Evolutionary conservation across 2,113 vertebrate genomes (phyloP).

Genomic region (Leiothrix lutea): DNA sequence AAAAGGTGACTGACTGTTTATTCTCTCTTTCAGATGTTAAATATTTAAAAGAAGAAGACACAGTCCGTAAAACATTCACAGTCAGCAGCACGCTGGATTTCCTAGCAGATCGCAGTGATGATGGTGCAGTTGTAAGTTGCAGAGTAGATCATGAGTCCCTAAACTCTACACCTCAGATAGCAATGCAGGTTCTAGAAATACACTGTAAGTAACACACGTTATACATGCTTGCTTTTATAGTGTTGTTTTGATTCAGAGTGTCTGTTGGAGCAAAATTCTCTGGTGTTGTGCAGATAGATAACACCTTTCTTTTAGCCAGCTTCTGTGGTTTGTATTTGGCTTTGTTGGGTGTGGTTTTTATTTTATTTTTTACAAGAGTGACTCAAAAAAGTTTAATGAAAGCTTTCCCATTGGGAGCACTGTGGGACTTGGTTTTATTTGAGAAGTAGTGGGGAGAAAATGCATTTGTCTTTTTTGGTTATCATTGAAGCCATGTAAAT

Average conservation of each 20-base stretch:
- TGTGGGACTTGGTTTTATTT: background rate
- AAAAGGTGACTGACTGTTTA: background rate
- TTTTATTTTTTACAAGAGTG: background rate
- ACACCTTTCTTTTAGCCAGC: background rate
- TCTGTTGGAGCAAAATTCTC: background rate
- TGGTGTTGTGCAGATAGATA: background rate
- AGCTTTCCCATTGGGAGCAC: background rate
- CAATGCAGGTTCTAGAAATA: constrained; percentile 95
- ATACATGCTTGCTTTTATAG: background rate
- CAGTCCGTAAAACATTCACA: constrained; percentile 89
- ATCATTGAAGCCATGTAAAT: background rate
- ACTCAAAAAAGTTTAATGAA: background rate
- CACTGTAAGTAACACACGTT: constrained; percentile 85
- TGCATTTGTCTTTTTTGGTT: background rate
- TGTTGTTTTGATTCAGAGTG: background rate
- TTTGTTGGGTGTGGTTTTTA: background rate
- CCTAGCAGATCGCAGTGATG: constrained; percentile 87
- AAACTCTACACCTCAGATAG: constrained; percentile 87
- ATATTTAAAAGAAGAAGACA: constrained; percentile 87
- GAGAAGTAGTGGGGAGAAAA: background rate
- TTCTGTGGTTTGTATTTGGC: background rate
- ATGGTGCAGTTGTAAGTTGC: constrained; percentile 90
- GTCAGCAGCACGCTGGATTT: constrained; percentile 90
- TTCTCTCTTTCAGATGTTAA: constrained; percentile 74
- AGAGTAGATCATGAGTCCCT: constrained; percentile 93